phyloP scores from a whole-genome alignment of 2,888 invertebrate genomes.

The Tipula lateralis region DNA sequence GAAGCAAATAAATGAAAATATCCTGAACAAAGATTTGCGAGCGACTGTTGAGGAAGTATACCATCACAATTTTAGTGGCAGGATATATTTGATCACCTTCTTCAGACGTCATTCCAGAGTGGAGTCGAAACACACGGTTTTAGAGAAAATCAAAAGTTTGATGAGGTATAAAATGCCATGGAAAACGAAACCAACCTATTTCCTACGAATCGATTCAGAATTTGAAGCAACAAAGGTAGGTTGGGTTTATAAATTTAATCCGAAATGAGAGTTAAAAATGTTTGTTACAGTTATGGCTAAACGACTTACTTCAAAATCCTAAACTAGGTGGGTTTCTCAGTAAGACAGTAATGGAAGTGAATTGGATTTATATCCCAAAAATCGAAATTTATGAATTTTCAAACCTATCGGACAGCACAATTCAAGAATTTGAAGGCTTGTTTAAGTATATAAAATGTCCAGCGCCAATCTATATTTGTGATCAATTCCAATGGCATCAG shows the following conservation, averaged over 20 bases:
- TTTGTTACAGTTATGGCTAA: too few species aligned
- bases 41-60: background rate
- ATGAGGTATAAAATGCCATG: background rate
- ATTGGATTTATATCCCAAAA: background rate
- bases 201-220: too few species aligned
- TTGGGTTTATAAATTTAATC: too few species aligned
- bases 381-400: background rate
- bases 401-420: background rate
- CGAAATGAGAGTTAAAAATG: too few species aligned
- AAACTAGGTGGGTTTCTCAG: background rate
- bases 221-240: background rate
- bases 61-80: background rate
- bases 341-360: background rate
- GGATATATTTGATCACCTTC: background rate
- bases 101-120: too few species aligned
- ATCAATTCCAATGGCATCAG: background rate
- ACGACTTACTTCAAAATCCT: too few species aligned
- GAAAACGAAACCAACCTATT: too few species aligned
- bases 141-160: too few species aligned
- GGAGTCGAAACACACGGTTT: too few species aligned
- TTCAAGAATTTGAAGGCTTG: background rate
- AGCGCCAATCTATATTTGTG: background rate
- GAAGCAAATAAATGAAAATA: too few species aligned
- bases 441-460: background rate
- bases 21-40: too few species aligned